These are phyloP conservation scores for Bovichtus variegatus DNA, from an alignment of 2,797 vertebrate species.

Conservation along the genomic window DNA sequence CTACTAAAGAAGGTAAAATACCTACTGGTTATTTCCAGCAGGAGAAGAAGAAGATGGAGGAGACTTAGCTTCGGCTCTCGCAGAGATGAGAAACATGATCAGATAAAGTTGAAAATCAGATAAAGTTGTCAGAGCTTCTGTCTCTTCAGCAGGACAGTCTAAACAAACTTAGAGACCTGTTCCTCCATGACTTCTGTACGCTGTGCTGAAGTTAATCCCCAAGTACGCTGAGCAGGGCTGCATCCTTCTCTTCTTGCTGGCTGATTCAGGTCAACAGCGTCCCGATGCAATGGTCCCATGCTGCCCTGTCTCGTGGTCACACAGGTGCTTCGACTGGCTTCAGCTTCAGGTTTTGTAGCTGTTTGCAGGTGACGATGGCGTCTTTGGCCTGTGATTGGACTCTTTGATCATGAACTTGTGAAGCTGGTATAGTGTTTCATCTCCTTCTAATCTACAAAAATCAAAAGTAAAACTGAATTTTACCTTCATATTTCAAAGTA, in stretches of 20 bases:
- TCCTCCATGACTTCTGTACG: slow-evolving; percentile 25
- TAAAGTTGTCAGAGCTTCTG: slow-evolving; percentile 26
- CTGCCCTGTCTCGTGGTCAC: slow-evolving; percentile 1
- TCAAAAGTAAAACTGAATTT: background rate
- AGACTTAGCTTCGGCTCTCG: background rate
- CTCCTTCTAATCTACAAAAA: background rate
- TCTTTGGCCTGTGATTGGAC: background rate
- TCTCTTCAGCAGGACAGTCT: slow-evolving; percentile 9
- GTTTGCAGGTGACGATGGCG: background rate
- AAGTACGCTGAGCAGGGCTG: slow-evolving; percentile 11
- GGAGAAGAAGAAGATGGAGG: background rate
- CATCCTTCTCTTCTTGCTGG: slow-evolving; percentile 78
- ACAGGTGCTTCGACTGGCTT: slow-evolving; percentile 72
- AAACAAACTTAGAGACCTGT: slow-evolving; percentile 16
- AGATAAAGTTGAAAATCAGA: slow-evolving; percentile 23
- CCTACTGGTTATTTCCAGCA: background rate
- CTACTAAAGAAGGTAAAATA: background rate
- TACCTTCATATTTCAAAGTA: background rate
- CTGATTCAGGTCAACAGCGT: slow-evolving; percentile 75
- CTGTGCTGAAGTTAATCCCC: slow-evolving; percentile 11
- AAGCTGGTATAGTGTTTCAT: background rate
- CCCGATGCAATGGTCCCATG: too few relatives aligned
- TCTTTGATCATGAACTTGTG: background rate
- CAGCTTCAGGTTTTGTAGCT: slow-evolving; percentile 67
- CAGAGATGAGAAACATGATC: slow-evolving; percentile 4